Base-by-base conservation (phyloP, 2,888 invertebrate species). In the Ellobium chinense region DNA sequence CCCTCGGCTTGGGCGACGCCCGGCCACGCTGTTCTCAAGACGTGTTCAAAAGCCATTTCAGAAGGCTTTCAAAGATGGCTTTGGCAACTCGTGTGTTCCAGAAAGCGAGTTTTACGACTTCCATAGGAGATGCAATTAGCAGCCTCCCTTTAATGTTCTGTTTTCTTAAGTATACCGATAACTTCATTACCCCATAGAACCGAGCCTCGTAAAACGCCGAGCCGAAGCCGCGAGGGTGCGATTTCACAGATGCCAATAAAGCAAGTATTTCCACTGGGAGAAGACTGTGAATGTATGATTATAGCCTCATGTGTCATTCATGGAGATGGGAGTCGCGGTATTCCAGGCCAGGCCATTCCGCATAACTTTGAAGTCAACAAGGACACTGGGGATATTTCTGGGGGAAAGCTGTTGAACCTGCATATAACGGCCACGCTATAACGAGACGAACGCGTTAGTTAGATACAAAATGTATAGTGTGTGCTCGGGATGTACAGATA, bases 81-180 rank as follows among this genome's bases (percentile, higher is more conserved):
- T 60, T 72, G 58, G 56, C 72, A 72, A 58, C 24, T 9, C 72
- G 7, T 34, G 56, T 36, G 72, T 34, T 39, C 58, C 34, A 24
- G 72, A 72, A 36, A 56, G n/a, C 7, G 37, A 72, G 31, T 72
- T 72, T 72, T 72, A 72, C 58, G 31, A 36, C 72, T 58, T 24
- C 34, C 34, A 9, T 27, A 18, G 72, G 36, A 58, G 72, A 58
- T 56, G 72, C n/a, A 72, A 72, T 72, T 72, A 58, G 14, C 60
- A 36, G 24, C 24, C 18, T 29, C 24, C 72, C 46, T 72, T 72
- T 72, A 36, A 72, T 60, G 36, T 60, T 18, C 27, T 68, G 39
- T 46, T 39, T 65, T 65, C 46, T 58, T 72, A 9, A 12, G 56
- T 70, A n/a, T 5, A n/a, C 72, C 12, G 56, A 21, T 18, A 9